phyloP scores from a whole-genome alignment of 2,888 invertebrate genomes.

The Stegana nigrithorax region DNA sequence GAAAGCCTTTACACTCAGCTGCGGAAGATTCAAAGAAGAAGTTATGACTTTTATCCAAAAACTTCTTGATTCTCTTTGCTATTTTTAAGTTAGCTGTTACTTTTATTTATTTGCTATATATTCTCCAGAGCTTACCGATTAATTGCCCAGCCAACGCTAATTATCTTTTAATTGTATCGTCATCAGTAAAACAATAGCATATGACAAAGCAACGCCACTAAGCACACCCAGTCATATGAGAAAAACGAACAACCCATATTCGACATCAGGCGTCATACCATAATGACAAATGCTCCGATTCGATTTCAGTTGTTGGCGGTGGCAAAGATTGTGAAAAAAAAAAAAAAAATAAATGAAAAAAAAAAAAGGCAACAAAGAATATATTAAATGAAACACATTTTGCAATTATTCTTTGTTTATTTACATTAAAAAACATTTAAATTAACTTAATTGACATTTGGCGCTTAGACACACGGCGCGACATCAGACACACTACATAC shows the following conservation, averaged over 20 bases:
- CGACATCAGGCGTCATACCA: neutral
- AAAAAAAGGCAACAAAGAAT: neutral
- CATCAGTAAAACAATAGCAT: too few species aligned
- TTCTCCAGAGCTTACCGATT: too few species aligned
- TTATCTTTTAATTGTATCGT: conserved; percentile 8
- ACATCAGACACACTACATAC: too few species aligned
- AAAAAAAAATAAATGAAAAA: neutral
- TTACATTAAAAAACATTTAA: conserved; percentile 36
- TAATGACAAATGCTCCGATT: conserved; percentile 23
- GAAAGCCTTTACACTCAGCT: too few species aligned
- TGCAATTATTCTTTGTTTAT: conserved; percentile 21
- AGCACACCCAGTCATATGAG: neutral
- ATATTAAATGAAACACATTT: conserved; percentile 17
- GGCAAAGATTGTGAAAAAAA: too few species aligned
- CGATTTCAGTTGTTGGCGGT: conserved; percentile 13
- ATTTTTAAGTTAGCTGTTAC: too few species aligned
- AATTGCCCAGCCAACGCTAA: conserved; percentile 5
- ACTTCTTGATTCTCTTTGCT: too few species aligned
- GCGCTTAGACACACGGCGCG: conserved; percentile 1
- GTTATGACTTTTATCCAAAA: too few species aligned
- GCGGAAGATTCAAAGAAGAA: too few species aligned
- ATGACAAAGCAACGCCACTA: neutral
- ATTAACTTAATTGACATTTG: conserved; percentile 50
- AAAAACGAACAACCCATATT: too few species aligned
- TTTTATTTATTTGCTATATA: too few species aligned